Conservation (phyloP, 2,113 vertebrate genomes). For the Microcebus ravelobensis region DNA sequence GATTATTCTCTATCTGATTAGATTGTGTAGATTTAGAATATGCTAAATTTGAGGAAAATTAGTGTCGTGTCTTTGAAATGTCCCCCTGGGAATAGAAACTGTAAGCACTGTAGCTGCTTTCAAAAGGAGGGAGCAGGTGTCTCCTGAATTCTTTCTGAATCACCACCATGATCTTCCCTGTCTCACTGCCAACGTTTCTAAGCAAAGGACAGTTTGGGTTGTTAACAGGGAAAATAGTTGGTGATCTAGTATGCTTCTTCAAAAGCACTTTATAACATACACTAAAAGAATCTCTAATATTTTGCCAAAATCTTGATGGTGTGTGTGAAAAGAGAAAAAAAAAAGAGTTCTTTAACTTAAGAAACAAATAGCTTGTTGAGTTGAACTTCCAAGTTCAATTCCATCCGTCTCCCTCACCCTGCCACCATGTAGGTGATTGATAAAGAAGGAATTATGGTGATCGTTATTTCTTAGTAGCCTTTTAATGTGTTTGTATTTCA, state of each 20-base stretch:
- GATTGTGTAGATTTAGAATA: constrained; percentile 51
- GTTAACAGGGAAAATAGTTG: constrained; percentile 58
- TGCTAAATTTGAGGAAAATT: constrained; percentile 48
- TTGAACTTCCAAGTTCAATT: neutral
- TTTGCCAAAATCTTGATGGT: neutral
- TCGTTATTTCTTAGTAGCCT: constrained; percentile 64
- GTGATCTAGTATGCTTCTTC: constrained; percentile 45
- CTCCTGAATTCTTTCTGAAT: neutral
- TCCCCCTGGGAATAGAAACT: neutral
- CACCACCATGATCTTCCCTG: rapidly evolving
- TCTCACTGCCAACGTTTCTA: neutral
- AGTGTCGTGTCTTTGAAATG: constrained; percentile 20
- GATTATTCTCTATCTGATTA: constrained; percentile 62
- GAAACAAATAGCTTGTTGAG: constrained; percentile 65
- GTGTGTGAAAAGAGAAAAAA: neutral
- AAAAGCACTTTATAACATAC: neutral
- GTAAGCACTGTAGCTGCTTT: neutral
- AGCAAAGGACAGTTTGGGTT: neutral
- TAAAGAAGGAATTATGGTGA: constrained; percentile 24
- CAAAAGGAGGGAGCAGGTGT: neutral
- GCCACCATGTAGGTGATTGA: neutral
- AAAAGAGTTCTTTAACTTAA: constrained; percentile 51
- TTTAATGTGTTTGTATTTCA: constrained; percentile 68
- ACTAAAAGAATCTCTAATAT: neutral
- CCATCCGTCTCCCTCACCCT: neutral